Base-by-base conservation (phyloP, 2,113 vertebrate species). In the Zosterops hypoxanthus region DNA sequence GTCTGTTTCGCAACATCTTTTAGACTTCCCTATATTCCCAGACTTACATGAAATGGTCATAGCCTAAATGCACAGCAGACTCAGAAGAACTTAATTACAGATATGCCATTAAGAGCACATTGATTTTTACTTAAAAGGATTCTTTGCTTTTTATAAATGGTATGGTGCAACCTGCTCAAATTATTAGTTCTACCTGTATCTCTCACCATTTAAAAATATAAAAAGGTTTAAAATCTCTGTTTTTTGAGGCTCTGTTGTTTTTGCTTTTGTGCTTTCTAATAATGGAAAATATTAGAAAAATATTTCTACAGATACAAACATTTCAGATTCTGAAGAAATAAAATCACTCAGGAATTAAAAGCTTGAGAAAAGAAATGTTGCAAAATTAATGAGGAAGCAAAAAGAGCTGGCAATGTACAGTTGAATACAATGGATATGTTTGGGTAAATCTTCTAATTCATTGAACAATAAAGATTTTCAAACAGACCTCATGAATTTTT, bases 61-160 rank as follows among this genome's bases (percentile, higher is more conserved):
- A 72, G 20, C 34, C 23, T 83, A 81, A 93, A 95, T 57, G 76
- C 12, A 81, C 17, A 75, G 76, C 52, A 81, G 73, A 71, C 36
- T 82, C 56, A 56, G 76, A 82, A 73, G 41, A 82, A 49, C 23
- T 94, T 93, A 82, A 89, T 92, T 93, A 83, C 66, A 52, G 29
- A 83, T 76, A 9, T 75, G 44, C 50, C 24, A 73, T 88, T 94
- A 96, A 88, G 12, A 70, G 44, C 47, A 53, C 36, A 92, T 83
- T 79, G 87, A 96, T 93, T 93, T 95, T 81, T 78, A 80, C 68
- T 85, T 90, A 95, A 90, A 34, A 39, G 19, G 46, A 95, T 87
- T 88, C 21, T 80, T 88, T 80, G 9, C 4, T 60, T 92, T 88
- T 71, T 77, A 61, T 61, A 87, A 94, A 79, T 70, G 85, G 68